Evolutionary conservation across 1,140 invertebrate species (phyloP).

Genomic region (Zaprionus taronus): DNA sequence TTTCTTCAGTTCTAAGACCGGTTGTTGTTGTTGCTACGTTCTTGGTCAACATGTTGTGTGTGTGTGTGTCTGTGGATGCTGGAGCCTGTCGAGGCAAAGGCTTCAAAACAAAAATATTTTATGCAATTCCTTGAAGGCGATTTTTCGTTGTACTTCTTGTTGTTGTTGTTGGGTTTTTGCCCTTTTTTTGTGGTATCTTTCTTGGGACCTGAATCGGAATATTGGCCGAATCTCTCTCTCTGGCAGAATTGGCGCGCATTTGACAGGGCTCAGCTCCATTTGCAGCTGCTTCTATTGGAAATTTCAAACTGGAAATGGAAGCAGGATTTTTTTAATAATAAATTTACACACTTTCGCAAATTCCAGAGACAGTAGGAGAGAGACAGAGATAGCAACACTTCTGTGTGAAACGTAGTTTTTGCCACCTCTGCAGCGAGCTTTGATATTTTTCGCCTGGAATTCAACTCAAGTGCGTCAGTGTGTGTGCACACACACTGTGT

Average conservation of each 20-base stretch:
- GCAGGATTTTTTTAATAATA: conserved; percentile 4
- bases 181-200: conserved; percentile 33
- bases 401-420: conserved; percentile 13
- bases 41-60: conserved; percentile 64
- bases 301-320: conserved; percentile 32
- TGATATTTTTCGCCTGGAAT: conserved; percentile 56
- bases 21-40: conserved; percentile 69
- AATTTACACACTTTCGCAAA: conserved; percentile 24
- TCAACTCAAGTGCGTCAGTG: conserved; percentile 36
- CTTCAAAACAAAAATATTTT: conserved; percentile 69
- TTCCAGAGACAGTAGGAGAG: conserved; percentile 11
- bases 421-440: conserved; percentile 8
- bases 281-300: conserved; percentile 34
- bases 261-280: conserved; percentile 30
- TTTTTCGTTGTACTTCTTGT: conserved; percentile 50
- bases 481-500: too few relatives aligned
- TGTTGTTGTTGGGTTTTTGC: conserved; percentile 14
- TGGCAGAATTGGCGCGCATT: conserved; percentile 75
- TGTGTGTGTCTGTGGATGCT: conserved; percentile 37
- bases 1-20: conserved; percentile 72
- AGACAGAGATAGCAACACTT: neutral
- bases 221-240: conserved; percentile 44
- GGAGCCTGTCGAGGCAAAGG: conserved; percentile 74
- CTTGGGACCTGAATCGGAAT: conserved; percentile 52
- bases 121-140: conserved; percentile 80